These are phyloP conservation scores for Sebastolobus alascanus DNA, from an alignment of 2,797 vertebrate species.

Conservation along the genomic window DNA sequence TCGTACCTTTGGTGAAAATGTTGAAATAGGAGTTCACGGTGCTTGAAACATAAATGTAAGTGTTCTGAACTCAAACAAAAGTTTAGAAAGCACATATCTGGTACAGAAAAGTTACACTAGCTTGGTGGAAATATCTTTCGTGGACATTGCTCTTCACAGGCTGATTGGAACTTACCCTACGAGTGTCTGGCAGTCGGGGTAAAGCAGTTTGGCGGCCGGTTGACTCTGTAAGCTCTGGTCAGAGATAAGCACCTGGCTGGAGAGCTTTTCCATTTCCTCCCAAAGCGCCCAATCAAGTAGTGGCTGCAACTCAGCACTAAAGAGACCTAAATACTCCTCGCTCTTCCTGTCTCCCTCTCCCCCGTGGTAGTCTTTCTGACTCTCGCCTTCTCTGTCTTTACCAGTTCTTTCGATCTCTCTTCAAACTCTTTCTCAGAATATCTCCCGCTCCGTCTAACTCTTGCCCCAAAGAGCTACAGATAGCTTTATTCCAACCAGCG, in stretches of 20 bases:
- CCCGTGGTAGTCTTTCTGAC: slow-evolving; percentile 34
- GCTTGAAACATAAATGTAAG: slow-evolving; percentile 27
- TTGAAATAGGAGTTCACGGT: slow-evolving; percentile 19
- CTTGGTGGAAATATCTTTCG: slow-evolving; percentile 65
- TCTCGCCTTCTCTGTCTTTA: slow-evolving; percentile 38
- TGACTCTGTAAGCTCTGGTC: slow-evolving; percentile 79
- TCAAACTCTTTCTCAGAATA: slow-evolving; percentile 29
- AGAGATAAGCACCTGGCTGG: slow-evolving; percentile 84
- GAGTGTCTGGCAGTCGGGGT: slow-evolving; percentile 67
- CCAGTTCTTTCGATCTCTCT: slow-evolving; percentile 33
- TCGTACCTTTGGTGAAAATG: slow-evolving; percentile 5
- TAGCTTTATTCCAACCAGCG: slow-evolving; percentile 10
- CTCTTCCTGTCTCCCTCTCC: slow-evolving; percentile 45
- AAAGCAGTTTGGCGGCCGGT: slow-evolving; percentile 72
- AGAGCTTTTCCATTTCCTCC: slow-evolving; percentile 82
- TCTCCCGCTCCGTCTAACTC: slow-evolving; percentile 6
- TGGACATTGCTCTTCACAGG: slow-evolving; percentile 63
- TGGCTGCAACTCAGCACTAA: slow-evolving; percentile 74
- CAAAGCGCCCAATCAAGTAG: slow-evolving; percentile 79
- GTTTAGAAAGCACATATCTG: slow-evolving; percentile 54
- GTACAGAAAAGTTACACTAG: slow-evolving; percentile 52
- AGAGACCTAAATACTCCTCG: slow-evolving; percentile 75
- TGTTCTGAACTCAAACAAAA: slow-evolving; percentile 35
- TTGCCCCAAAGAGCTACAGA: slow-evolving; percentile 24
- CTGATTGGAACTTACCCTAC: slow-evolving; percentile 67